Conservation (phyloP, 1,140 invertebrate genomes). For the Dendrolimus punctatus region DNA sequence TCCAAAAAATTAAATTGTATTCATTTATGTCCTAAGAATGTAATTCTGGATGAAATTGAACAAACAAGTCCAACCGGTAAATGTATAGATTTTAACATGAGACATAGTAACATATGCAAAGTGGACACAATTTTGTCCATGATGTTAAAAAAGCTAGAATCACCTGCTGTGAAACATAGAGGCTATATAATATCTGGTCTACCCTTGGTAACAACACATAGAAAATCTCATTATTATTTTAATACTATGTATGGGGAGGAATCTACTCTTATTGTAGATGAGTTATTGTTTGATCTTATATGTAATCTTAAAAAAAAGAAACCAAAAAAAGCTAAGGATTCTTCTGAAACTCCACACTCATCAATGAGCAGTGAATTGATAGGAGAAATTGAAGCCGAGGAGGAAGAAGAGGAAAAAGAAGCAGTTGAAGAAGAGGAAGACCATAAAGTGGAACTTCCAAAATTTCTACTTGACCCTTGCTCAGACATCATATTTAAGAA, state of each 20-base stretch:
- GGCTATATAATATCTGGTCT: slow-evolving; percentile 75
- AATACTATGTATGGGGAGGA: slow-evolving; percentile 61
- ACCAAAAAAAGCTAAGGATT: slow-evolving; percentile 14
- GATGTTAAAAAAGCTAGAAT: slow-evolving; percentile 63
- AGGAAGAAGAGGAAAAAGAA: slow-evolving; percentile 34
- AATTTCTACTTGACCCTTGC: slow-evolving; percentile 48
- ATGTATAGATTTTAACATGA: slow-evolving; percentile 71
- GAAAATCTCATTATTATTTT: slow-evolving; percentile 25
- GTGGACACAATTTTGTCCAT: slow-evolving; percentile 63
- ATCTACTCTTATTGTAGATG: slow-evolving; percentile 49
- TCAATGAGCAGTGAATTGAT: slow-evolving; percentile 27
- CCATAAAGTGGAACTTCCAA: slow-evolving; percentile 38
- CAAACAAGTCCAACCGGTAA: slow-evolving; percentile 61
- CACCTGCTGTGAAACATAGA: slow-evolving; percentile 66
- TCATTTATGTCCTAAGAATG: slow-evolving; percentile 70
- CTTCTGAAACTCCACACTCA: slow-evolving; percentile 12
- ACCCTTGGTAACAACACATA: slow-evolving; percentile 67
- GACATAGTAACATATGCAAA: slow-evolving; percentile 59
- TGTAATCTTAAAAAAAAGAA: slow-evolving; percentile 49
- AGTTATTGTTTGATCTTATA: slow-evolving; percentile 61
- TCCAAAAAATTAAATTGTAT: slow-evolving; percentile 72
- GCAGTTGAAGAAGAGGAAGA: slow-evolving; percentile 28
- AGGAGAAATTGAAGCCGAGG: slow-evolving; percentile 27
- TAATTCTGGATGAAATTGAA: slow-evolving; percentile 71
- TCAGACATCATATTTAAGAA: slow-evolving; percentile 24